A percentile compares a stretch with the other conserved stretches of the same genome.
These are phyloP conservation scores for Hypsopygia costalis DNA, from an alignment of 2,888 invertebrate genomes.

Conservation along the genomic window DNA sequence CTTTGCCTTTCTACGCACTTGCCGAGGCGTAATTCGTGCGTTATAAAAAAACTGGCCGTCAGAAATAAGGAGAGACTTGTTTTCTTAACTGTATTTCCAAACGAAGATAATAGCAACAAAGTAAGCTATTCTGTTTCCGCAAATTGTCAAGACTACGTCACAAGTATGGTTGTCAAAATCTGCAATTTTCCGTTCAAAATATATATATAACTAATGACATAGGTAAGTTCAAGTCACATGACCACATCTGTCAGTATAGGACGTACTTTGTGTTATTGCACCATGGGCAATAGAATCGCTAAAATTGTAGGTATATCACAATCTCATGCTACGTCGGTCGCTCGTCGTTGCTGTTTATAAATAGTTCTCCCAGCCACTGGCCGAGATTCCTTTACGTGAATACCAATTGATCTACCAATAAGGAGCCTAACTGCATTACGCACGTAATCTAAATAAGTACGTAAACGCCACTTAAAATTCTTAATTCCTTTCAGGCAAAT, in stretches of 20 bases:
- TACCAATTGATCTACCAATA: constrained; percentile 42
- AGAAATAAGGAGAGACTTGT: constrained; percentile 28
- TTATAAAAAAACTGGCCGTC: constrained; percentile 24
- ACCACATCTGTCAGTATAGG: no score
- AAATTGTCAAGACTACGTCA: no score
- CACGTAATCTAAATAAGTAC: constrained; percentile 17
- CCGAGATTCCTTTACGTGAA: constrained; percentile 50
- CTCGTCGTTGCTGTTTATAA: constrained; percentile 12
- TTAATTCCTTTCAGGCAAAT: not conserved
- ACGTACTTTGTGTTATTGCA: no score
- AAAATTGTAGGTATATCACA: not conserved
- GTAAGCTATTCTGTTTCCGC: no score
- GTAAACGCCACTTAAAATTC: constrained; percentile 5
- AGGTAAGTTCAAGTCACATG: no score
- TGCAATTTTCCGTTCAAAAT: no score
- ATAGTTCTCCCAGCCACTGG: constrained; percentile 20
- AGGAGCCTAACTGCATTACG: constrained; percentile 18
- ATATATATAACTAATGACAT: no score
- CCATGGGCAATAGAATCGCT: constrained; percentile 12
- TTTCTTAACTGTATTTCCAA: constrained; percentile 38
- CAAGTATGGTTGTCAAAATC: no score
- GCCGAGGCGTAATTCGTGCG: constrained; percentile 26
- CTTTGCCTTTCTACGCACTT: constrained; percentile 14
- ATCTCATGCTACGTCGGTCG: not conserved
- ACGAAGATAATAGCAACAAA: no score